Base-by-base conservation (phyloP, 2,113 vertebrate species). In the Dromaius novaehollandiae region DNA sequence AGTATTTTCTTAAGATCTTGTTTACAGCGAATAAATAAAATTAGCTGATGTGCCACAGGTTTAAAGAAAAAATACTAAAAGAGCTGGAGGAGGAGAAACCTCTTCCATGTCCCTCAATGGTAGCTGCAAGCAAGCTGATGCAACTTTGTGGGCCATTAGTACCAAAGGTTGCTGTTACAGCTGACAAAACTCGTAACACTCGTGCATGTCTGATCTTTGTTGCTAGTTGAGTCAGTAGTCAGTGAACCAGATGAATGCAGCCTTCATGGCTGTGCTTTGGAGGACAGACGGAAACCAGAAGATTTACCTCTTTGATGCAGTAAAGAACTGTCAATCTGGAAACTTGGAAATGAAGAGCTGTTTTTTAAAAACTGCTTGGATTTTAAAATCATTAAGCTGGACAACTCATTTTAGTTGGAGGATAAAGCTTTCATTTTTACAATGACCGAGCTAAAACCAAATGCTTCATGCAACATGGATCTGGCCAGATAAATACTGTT, bases 171-270 rank as follows among this genome's bases (percentile, higher is more conserved):
- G 69, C 55, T 81, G 38, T 91, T 58, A 74, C 21, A 94, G 53
- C 88, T 46, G 81, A 83, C 88, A 89, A 85, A 96, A 81, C 66
- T 80, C 8, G 7, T 55, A 30, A 32, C 26, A 30, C 55, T 56
- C 40, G 4, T 56, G 55, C 83, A 77, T 79, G 40, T 66, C 85
- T 91, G 88, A 91, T 89, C 85, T 83, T 38, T 79, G 65, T 36
- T 80, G 85, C 85, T 95, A 71, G 50, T 76, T 88, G 71, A 94
- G 78, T 66, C 70, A 87, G 85, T 93, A 95, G 61, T 91, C 84
- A 94, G 14, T 77, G 91, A 74, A 91, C 69, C 71, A 63, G 55
- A 86, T 77, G 73, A 91, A 80, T 10, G 44, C 58, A 80, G 53
- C 5, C 75, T 73, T 77, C 53, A 19, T 42, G 44, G 46, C 70